phyloP scores from a whole-genome alignment of 2,797 vertebrate species.

The Varecia variegata region DNA sequence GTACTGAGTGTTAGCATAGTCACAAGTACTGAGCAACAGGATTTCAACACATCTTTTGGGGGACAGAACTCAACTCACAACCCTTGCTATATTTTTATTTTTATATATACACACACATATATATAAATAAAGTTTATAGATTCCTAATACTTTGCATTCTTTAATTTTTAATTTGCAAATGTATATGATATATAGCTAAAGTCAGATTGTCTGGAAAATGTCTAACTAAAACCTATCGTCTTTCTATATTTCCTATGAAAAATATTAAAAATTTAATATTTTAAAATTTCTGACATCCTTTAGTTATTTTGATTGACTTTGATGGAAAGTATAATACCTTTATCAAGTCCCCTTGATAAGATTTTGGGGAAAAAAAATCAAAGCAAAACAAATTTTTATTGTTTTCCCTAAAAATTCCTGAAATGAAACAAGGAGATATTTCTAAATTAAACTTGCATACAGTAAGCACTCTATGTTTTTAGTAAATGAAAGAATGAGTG shows the following conservation, averaged over 20 bases:
- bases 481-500: background rate
- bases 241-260: background rate
- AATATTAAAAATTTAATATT: background rate
- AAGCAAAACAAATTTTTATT: background rate
- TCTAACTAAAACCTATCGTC: background rate
- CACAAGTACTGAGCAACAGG: too few species aligned
- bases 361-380: background rate
- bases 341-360: background rate
- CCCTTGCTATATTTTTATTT: background rate
- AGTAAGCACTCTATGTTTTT: background rate
- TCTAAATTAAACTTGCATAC: background rate
- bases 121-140: background rate
- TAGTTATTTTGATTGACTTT: background rate
- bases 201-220: background rate
- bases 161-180: background rate
- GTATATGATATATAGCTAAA: background rate
- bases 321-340: background rate
- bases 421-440: background rate
- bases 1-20: background rate
- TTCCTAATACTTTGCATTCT: background rate
- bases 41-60: background rate
- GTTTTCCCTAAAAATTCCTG: background rate
- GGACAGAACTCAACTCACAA: background rate
- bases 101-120: background rate
- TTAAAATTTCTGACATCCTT: background rate